Evolutionary conservation across 2,797 vertebrate species (phyloP), one percentile per base, ranked within the genome.

Genomic region (Astyanax mexicanus): DNA sequence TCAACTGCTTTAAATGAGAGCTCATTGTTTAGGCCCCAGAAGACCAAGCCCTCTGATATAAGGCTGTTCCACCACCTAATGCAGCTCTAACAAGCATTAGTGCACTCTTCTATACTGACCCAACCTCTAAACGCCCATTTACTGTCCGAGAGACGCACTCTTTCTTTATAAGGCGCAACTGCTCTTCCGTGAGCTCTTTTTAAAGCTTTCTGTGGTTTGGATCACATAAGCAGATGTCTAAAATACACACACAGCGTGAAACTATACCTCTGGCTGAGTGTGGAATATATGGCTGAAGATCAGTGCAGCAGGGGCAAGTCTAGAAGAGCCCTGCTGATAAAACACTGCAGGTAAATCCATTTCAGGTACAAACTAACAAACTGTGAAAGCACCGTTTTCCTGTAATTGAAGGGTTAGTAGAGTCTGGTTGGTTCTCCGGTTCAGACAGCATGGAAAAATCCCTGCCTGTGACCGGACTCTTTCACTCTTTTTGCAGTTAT

Each of bases 171-270:
- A 72, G 12, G 27, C 23, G 13, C 19, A 62, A 58, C 11, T 54
- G n/a, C 60, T 74, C 60, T 45, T 68, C 69, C 44, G 32, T 64
- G n/a, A 74, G 54, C 57, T 77, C 62, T 72, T 71, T 61, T 75
- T 65, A 66, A 61, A 82, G 74, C 55, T 21, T 64, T 35, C 62
- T 73, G 81, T 21, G 74, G 78, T 77, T 74, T 71, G 55, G 61
- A 77, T 77, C 29, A 2, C 54, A 77, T 52, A 29, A 71, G 72
- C 78, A 82, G 77, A 79, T 51, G 74, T 52, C 25, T 42, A 64
- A 76, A 75, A 76, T 60, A 60, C 32, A 57, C 32, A 57, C 69
- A 25, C 44, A 45, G 21, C 32, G 47, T 74, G 74, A 82, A 77
- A 44, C 54, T n/a, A 32, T 58, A 70, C 25, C 69, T 61, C 42